phyloP scores from a whole-genome alignment of 2,888 invertebrate species.

The Ornithoptera priamus region DNA sequence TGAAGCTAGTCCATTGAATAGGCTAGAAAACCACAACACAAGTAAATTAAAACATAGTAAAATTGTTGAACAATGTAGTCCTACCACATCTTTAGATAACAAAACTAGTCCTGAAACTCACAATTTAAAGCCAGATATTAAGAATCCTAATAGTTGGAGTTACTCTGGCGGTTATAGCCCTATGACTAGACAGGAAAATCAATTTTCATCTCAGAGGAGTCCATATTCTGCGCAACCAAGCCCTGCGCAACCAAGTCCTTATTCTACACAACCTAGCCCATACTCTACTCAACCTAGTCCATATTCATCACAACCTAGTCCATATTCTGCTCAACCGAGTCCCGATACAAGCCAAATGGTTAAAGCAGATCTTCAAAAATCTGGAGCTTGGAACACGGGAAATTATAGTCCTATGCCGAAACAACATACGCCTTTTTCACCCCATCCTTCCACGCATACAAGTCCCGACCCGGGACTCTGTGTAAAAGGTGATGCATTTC shows the following conservation, averaged over 20 bases:
- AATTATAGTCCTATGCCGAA: slow-evolving; percentile 74
- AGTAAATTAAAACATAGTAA: slow-evolving; percentile 67
- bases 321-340: slow-evolving; percentile 72
- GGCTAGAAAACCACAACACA: slow-evolving; percentile 57
- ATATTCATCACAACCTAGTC: slow-evolving; percentile 73
- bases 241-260: slow-evolving; percentile 71
- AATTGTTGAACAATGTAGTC: slow-evolving; percentile 72
- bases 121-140: slow-evolving; percentile 64
- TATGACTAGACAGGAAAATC: slow-evolving; percentile 69
- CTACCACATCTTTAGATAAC: slow-evolving; percentile 70
- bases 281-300: slow-evolving; percentile 73
- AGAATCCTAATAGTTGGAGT: slow-evolving; percentile 68
- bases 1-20: slow-evolving; percentile 72
- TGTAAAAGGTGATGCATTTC: slow-evolving; percentile 56
- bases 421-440: slow-evolving; percentile 71
- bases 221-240: slow-evolving; percentile 74
- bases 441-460: slow-evolving; percentile 68
- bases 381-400: slow-evolving; percentile 71
- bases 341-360: slow-evolving; percentile 74
- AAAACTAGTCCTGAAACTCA: slow-evolving; percentile 70
- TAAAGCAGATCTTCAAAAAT: slow-evolving; percentile 65
- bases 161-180: slow-evolving; percentile 68
- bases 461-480: slow-evolving; percentile 69
- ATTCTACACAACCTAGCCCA: slow-evolving; percentile 66
- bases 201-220: slow-evolving; percentile 71